These are phyloP conservation scores for Potorous gilbertii DNA, from an alignment of 2,797 vertebrate genomes.

Conservation along the genomic window DNA sequence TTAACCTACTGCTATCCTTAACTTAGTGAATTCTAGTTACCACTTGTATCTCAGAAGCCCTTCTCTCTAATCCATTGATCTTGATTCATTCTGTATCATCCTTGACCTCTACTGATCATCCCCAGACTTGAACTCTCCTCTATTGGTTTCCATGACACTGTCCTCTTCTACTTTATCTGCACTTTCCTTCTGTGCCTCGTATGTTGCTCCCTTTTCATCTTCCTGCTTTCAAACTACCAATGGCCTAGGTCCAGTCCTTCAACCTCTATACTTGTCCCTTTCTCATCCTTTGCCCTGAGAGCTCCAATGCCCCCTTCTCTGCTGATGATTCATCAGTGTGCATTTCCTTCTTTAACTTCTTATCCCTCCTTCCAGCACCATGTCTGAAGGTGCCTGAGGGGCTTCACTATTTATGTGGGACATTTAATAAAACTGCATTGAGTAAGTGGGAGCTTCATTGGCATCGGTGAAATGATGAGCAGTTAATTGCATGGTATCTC, in stretches of 20 bases:
- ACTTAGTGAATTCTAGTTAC: constrained; percentile 5
- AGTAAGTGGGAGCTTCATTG: not conserved
- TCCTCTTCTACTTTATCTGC: not conserved
- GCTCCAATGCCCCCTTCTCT: not conserved
- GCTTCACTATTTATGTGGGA: not conserved
- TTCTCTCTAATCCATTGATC: constrained; percentile 23
- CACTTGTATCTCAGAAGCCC: constrained; percentile 9
- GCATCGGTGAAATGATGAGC: not conserved
- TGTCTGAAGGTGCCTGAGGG: not conserved
- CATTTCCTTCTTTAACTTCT: not conserved
- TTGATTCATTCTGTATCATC: not conserved
- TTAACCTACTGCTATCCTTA: not conserved
- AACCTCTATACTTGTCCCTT: not conserved
- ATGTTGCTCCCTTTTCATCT: not conserved
- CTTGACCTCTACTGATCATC: constrained; percentile 1
- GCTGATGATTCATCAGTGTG: not conserved
- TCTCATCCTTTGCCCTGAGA: not conserved
- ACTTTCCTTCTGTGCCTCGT: not conserved
- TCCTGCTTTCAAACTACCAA: not conserved
- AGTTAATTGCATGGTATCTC: not conserved
- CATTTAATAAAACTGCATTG: not conserved
- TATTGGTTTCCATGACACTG: not conserved
- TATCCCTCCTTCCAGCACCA: not conserved
- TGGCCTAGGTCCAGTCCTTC: not conserved
- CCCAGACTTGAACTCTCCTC: not conserved